Evolutionary conservation across 2,797 vertebrate genomes (phyloP).

Genomic region (Knipowitschia caucasica): DNA sequence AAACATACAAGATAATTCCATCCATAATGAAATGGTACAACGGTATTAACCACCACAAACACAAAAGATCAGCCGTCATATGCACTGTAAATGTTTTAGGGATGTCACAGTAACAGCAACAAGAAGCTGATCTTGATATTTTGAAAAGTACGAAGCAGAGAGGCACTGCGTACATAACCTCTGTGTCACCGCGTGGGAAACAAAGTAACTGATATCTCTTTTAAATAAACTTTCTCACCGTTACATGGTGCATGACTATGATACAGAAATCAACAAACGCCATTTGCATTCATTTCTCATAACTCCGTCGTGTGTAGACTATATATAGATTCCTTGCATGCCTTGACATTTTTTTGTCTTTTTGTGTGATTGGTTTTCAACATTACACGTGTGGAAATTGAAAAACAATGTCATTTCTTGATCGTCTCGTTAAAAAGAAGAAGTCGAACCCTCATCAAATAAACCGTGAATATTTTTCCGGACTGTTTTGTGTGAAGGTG

Average conservation of each 20-base stretch:
- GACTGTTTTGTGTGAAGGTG: background rate
- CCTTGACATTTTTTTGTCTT: constrained; percentile 51
- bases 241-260: constrained; percentile 68
- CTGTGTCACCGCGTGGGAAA: constrained; percentile 29
- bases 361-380: constrained; percentile 42
- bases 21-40: too few relatives aligned
- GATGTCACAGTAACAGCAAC: constrained; percentile 39
- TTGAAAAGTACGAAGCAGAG: constrained; percentile 55
- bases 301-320: constrained; percentile 64
- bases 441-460: constrained; percentile 10
- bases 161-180: constrained; percentile 57
- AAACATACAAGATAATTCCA: too few relatives aligned
- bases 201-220: constrained; percentile 23
- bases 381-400: constrained; percentile 8
- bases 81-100: constrained; percentile 8
- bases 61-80: constrained; percentile 5
- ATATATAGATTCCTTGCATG: constrained; percentile 73
- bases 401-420: background rate
- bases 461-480: constrained; percentile 7
- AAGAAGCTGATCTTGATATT: constrained; percentile 46
- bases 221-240: constrained; percentile 59
- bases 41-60: too few relatives aligned
- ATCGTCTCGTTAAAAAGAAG: constrained; percentile 17
- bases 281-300: constrained; percentile 68
- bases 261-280: constrained; percentile 73